Conservation (phyloP, 2,797 vertebrate species). For the Tachyglossus aculeatus region DNA sequence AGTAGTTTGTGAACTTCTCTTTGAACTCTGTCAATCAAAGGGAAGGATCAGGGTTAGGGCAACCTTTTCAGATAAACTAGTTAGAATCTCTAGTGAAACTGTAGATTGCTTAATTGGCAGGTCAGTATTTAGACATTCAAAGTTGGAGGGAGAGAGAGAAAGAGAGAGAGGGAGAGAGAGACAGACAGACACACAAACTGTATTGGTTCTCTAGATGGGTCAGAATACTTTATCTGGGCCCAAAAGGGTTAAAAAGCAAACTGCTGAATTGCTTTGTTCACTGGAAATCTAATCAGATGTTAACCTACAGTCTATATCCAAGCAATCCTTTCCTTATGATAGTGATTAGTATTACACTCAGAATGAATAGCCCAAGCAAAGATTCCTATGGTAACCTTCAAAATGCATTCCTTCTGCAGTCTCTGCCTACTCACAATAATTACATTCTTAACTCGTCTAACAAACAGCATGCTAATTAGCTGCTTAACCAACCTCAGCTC, state of each 20-base stretch:
- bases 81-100: too few species aligned
- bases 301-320: conserved; percentile 81
- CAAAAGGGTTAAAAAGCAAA: conserved; percentile 77
- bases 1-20: too few species aligned
- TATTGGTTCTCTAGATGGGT: background rate
- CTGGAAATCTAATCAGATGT: conserved; percentile 73
- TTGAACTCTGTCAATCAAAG: too few species aligned
- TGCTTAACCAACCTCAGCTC: conserved; percentile 73
- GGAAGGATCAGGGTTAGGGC: too few species aligned
- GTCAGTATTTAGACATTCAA: too few species aligned
- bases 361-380: conserved; percentile 80
- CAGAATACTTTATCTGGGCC: conserved; percentile 57
- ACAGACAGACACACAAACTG: accelerated
- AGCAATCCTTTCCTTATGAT: conserved; percentile 95
- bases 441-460: conserved; percentile 89
- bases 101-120: too few species aligned
- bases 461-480: conserved; percentile 86
- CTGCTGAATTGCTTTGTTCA: conserved; percentile 68
- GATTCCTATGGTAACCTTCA: conserved; percentile 86
- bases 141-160: too few species aligned
- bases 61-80: too few species aligned
- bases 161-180: background rate
- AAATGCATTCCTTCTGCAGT: conserved; percentile 79
- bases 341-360: conserved; percentile 86
- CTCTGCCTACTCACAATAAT: conserved; percentile 81